These are phyloP conservation scores for Sphenodon punctatus DNA, from an alignment of 2,797 vertebrate genomes.

Conservation along the genomic window DNA sequence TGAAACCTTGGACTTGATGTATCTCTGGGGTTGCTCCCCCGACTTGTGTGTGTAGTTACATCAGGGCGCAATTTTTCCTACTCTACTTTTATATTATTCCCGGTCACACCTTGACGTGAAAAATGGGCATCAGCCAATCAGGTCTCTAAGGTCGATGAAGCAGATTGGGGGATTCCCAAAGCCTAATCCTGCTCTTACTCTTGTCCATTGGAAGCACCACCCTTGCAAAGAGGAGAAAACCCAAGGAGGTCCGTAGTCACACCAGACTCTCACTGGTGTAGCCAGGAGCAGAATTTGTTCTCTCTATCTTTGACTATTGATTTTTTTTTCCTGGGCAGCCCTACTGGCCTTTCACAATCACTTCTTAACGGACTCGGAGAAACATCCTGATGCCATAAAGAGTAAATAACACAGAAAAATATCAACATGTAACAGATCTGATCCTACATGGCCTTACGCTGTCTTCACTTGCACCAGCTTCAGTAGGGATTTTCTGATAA, in stretches of 20 bases:
- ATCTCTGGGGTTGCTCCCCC: not conserved
- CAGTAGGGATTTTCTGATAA: too few relatives aligned
- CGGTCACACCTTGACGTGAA: constrained; percentile 7
- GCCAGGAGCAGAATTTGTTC: not conserved
- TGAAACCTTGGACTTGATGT: not conserved
- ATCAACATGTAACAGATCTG: accelerated
- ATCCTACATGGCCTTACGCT: not conserved
- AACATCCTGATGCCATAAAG: too few relatives aligned
- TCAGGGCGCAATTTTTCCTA: not conserved
- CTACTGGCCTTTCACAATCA: not conserved
- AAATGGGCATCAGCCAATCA: constrained; percentile 42
- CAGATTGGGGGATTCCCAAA: not conserved
- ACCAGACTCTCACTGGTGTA: not conserved
- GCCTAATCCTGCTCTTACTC: not conserved
- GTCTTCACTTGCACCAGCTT: not conserved
- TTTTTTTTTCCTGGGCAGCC: not conserved
- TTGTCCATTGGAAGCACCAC: too few relatives aligned
- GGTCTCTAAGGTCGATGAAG: constrained; percentile 24
- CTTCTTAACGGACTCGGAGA: not conserved
- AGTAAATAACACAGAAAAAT: not conserved
- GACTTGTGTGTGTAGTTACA: not conserved
- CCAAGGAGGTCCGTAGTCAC: not conserved
- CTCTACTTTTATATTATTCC: constrained; percentile 25
- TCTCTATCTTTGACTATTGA: not conserved
- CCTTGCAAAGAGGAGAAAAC: not conserved